Percentiles rank a stretch among this genome's conserved stretches.
Conservation (phyloP, 2,888 invertebrate genomes). For the Drosophila barbarae region DNA sequence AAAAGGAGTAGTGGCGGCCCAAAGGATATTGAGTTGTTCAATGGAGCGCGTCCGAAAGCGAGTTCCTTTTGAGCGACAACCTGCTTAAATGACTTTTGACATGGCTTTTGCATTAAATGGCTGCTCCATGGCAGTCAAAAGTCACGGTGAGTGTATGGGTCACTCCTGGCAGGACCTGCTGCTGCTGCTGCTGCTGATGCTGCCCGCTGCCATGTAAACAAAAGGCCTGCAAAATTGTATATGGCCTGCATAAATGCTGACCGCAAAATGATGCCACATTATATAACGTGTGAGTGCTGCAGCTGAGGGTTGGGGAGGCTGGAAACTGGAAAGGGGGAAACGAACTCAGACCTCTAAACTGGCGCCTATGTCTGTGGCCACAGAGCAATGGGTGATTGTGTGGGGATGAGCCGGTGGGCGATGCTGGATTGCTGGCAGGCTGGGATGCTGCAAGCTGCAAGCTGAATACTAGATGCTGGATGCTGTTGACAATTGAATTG, state of each 20-base stretch:
- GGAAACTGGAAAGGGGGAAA: conserved; percentile 12
- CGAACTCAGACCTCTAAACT: conserved; percentile 60
- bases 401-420: conserved; percentile 3
- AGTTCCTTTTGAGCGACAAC: conserved; percentile 26
- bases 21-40: conserved; percentile 44
- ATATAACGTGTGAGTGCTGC: conserved; percentile 59
- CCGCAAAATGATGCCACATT: conserved; percentile 75
- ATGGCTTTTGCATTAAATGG: conserved; percentile 61
- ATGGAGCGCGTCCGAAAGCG: neutral
- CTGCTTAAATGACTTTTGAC: conserved; percentile 62
- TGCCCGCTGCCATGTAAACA: conserved; percentile 52
- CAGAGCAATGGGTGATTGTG: conserved; percentile 28
- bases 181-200: conserved; percentile 1
- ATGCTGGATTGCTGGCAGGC: neutral
- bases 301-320: conserved; percentile 6
- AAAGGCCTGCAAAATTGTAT: conserved; percentile 55
- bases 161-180: conserved; percentile 4
- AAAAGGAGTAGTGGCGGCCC: conserved; percentile 4
- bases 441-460: neutral
- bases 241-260: conserved; percentile 71
- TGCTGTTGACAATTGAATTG: conserved; percentile 74
- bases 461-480: conserved; percentile 7
- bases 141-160: conserved; percentile 49
- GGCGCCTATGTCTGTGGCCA: conserved; percentile 62
- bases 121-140: conserved; percentile 61